These are phyloP conservation scores for Stramonita haemastoma DNA, from an alignment of 2,888 invertebrate species.

Conservation along the genomic window DNA sequence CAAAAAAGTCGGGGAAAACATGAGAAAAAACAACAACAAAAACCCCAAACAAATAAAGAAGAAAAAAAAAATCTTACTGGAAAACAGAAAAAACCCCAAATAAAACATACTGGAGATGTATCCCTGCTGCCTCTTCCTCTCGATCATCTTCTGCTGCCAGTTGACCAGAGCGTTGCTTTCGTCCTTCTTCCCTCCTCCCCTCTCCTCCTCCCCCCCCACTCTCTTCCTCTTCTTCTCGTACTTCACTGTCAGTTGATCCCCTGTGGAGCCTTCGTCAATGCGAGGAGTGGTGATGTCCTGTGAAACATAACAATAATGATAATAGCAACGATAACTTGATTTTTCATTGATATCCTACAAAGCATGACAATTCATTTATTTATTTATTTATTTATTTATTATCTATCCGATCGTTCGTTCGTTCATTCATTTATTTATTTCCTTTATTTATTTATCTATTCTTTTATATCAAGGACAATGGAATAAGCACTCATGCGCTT, in stretches of 20 bases:
- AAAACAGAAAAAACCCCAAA: background rate
- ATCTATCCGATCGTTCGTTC: too few species aligned
- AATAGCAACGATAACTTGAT: background rate
- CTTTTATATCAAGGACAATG: too few species aligned
- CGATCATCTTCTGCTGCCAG: slow-evolving; percentile 76
- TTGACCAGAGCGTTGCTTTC: slow-evolving; percentile 75
- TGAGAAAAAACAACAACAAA: background rate
- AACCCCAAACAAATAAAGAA: background rate
- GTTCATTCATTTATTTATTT: too few species aligned
- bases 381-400: too few species aligned
- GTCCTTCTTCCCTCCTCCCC: slow-evolving; percentile 47
- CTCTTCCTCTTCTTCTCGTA: slow-evolving; percentile 67
- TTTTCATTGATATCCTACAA: too few species aligned
- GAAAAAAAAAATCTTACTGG: background rate
- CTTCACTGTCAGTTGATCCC: slow-evolving; percentile 62
- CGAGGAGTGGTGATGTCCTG: slow-evolving; percentile 40
- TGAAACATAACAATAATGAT: background rate
- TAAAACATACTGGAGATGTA: slow-evolving; percentile 71
- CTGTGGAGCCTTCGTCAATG: background rate
- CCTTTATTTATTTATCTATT: too few species aligned
- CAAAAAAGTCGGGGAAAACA: too few species aligned
- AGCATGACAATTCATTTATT: too few species aligned
- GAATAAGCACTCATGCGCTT: too few species aligned
- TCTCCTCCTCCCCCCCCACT: background rate
- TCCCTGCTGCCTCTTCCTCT: slow-evolving; percentile 74